Evolutionary conservation across 2,113 vertebrate genomes (phyloP).

Genomic region (Lophius piscatorius): DNA sequence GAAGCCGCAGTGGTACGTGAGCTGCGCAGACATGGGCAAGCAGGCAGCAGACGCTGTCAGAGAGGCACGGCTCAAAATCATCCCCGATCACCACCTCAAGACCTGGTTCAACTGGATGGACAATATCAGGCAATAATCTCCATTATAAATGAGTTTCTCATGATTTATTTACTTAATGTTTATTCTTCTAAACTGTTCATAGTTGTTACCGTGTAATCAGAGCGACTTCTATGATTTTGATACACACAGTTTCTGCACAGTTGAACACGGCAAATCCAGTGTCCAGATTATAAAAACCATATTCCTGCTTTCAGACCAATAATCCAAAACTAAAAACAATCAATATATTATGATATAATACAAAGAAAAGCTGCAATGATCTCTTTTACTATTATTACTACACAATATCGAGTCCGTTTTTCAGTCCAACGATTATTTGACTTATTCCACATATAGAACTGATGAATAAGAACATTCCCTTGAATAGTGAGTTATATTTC

Average conservation of each 20-base stretch:
- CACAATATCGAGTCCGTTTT: neutral
- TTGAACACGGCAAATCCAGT: too few species aligned
- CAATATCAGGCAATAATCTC: conserved; percentile 85
- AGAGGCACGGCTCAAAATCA: conserved; percentile 86
- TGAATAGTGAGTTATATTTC: neutral
- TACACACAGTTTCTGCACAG: neutral
- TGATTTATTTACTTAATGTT: neutral
- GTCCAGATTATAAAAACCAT: too few species aligned
- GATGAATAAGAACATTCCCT: too few species aligned
- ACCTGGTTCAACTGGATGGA: conserved; percentile 94
- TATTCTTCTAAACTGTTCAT: too few species aligned
- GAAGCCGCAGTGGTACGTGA: conserved; percentile 93
- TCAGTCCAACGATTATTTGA: neutral
- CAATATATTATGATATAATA: neutral
- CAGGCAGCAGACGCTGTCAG: conserved; percentile 86
- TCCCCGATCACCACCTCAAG: conserved; percentile 87
- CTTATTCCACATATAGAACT: too few species aligned
- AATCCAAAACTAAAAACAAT: neutral
- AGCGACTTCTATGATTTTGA: neutral
- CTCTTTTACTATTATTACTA: too few species aligned
- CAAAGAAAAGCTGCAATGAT: conserved; percentile 1
- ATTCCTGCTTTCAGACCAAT: neutral
- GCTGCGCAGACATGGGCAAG: conserved; percentile 86
- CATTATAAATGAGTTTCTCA: neutral
- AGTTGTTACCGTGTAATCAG: too few species aligned